phyloP scores from a whole-genome alignment of 2,113 vertebrate species.

The Carlito syrichta region DNA sequence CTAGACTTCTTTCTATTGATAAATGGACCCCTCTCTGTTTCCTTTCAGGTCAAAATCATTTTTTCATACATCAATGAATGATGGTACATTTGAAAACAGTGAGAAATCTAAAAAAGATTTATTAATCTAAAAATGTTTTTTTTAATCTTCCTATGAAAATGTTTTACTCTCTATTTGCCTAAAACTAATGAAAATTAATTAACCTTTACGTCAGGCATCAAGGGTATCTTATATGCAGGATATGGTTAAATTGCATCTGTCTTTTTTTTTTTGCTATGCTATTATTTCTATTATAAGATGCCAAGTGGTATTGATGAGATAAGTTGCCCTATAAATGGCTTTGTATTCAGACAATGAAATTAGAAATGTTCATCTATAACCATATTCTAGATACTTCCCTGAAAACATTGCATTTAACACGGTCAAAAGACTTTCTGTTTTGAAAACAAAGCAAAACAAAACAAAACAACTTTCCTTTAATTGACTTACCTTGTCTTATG shows the following conservation, averaged over 20 bases:
- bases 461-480: not conserved
- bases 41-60: not conserved
- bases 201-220: not conserved
- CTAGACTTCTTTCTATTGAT: not conserved
- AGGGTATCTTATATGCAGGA: not conserved
- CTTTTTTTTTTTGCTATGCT: constrained; percentile 43
- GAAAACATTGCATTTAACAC: constrained; percentile 26
- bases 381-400: constrained; percentile 50
- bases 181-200: not conserved
- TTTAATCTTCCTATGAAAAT: not conserved
- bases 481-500: not conserved
- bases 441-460: not conserved
- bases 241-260: constrained; percentile 43
- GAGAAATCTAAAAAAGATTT: not conserved
- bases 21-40: not conserved
- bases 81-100: not conserved
- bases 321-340: constrained; percentile 62
- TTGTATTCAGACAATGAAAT: constrained; percentile 62
- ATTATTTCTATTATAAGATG: constrained; percentile 68
- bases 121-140: not conserved
- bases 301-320: constrained; percentile 62
- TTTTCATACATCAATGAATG: not conserved
- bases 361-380: constrained; percentile 42
- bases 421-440: constrained; percentile 46
- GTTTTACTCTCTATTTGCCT: not conserved